Evolutionary conservation across 2,113 vertebrate species (phyloP).

Genomic region (Rhinogobius similis): DNA sequence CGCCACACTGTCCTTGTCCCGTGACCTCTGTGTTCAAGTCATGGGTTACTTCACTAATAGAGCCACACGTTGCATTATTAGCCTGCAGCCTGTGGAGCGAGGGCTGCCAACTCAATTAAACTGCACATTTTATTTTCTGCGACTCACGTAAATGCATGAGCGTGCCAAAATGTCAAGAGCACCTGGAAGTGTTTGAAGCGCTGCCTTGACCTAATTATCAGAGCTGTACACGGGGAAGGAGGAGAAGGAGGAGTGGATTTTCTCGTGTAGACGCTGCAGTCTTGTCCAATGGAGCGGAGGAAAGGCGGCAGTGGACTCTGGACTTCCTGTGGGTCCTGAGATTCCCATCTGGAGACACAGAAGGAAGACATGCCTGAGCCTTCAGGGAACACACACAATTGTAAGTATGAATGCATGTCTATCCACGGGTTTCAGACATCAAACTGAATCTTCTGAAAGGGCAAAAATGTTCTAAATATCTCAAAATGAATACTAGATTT

Average conservation of each 20-base stretch:
- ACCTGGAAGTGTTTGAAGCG: background rate
- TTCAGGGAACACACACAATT: constrained; percentile 24
- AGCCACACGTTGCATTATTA: background rate
- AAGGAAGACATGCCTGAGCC: background rate
- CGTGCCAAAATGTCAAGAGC: constrained; percentile 7
- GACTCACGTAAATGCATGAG: background rate
- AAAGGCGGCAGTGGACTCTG: constrained; percentile 59
- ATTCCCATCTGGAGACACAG: constrained; percentile 16
- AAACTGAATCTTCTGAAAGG: too few relatives aligned
- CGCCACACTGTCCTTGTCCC: background rate
- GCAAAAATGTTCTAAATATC: too few relatives aligned
- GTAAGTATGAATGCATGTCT: constrained; percentile 46
- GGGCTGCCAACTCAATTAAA: background rate
- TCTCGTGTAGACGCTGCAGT: background rate
- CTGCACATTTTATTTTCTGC: constrained; percentile 15
- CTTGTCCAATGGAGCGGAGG: constrained; percentile 27
- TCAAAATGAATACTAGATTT: background rate
- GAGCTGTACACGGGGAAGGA: background rate
- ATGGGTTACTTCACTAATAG: background rate
- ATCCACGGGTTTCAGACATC: background rate
- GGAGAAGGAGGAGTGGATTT: background rate
- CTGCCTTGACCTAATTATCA: constrained; percentile 16
- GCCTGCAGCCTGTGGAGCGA: constrained; percentile 12
- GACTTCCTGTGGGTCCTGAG: constrained; percentile 40
- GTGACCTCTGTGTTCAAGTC: background rate